Conservation (phyloP, 2,888 invertebrate genomes). For the Eustalomyia histrio region DNA sequence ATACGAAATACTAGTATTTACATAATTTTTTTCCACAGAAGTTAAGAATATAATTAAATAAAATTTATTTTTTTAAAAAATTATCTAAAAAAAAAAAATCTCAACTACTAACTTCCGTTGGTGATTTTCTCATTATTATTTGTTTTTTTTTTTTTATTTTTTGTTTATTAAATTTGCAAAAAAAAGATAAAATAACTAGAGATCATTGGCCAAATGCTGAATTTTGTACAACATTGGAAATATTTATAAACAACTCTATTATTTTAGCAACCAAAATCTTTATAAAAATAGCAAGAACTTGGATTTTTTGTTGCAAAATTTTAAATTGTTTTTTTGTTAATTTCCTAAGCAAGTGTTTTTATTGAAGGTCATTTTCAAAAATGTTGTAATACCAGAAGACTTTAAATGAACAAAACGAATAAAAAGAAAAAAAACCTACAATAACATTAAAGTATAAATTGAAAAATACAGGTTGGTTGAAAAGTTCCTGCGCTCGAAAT, state of each 20-base stretch:
- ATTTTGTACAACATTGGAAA: slow-evolving; percentile 9
- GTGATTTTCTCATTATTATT: slow-evolving; percentile 25
- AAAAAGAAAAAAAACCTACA: slow-evolving; percentile 2
- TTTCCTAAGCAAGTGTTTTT: slow-evolving; percentile 35
- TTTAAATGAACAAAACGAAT: slow-evolving; percentile 13
- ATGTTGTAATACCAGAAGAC: slow-evolving; percentile 54
- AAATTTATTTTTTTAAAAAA: slow-evolving; percentile 10
- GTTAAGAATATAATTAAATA: too few species aligned
- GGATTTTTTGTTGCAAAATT: slow-evolving; percentile 38
- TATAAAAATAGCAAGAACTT: slow-evolving; percentile 6
- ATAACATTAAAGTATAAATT: slow-evolving; percentile 18
- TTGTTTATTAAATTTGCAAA: background rate
- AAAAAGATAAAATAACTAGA: slow-evolving; percentile 1
- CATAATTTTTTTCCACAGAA: background rate
- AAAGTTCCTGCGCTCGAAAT: too few species aligned
- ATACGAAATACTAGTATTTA: background rate
- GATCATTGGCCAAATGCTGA: slow-evolving; percentile 32
- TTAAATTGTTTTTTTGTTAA: background rate
- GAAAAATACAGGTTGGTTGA: too few species aligned
- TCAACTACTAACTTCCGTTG: slow-evolving; percentile 57
- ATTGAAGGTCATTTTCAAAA: slow-evolving; percentile 58
- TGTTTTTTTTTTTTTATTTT: too few species aligned
- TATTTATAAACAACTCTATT: slow-evolving; percentile 20
- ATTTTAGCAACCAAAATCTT: slow-evolving; percentile 42
- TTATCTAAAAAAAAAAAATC: slow-evolving; percentile 31